Conservation (phyloP, 1,140 invertebrate species). For the Trialeurodes vaporariorum region DNA sequence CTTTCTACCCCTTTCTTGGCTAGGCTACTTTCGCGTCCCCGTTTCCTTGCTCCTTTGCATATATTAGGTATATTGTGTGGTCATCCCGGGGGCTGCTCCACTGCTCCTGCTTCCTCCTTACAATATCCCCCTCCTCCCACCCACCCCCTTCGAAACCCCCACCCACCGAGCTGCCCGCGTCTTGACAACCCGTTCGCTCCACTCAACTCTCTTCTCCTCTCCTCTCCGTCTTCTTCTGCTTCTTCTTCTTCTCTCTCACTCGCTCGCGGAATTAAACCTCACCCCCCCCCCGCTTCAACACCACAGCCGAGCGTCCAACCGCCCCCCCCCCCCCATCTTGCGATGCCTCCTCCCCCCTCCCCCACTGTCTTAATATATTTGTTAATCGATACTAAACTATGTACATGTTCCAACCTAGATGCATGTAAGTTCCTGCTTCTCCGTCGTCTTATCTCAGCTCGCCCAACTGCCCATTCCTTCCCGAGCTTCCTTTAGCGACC, state of each 20-base stretch:
- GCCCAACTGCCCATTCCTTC: background rate
- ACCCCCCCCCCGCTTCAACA: background rate
- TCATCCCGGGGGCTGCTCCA: too few species aligned
- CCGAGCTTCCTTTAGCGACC: background rate
- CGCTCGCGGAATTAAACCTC: background rate
- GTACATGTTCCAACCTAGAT: background rate
- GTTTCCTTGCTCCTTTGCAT: background rate
- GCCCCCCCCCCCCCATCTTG: background rate
- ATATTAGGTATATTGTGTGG: background rate
- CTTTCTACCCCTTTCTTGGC: background rate
- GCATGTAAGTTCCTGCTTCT: background rate
- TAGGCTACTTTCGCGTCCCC: background rate
- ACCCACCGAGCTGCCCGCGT: too few species aligned
- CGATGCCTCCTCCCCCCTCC: background rate
- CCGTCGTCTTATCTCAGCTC: background rate
- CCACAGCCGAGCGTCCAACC: background rate
- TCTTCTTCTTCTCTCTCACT: background rate
- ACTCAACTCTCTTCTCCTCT: too few species aligned
- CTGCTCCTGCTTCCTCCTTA: too few species aligned
- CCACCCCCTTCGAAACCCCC: background rate
- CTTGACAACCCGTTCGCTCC: too few species aligned
- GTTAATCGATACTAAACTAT: conserved; percentile 1
- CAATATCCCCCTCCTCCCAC: background rate
- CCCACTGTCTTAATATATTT: background rate
- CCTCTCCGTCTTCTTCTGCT: too few species aligned